Evolutionary conservation across 2,888 invertebrate species (phyloP), one percentile per base, ranked within the genome.

Genomic region (Lacanobia wlatinum): DNA sequence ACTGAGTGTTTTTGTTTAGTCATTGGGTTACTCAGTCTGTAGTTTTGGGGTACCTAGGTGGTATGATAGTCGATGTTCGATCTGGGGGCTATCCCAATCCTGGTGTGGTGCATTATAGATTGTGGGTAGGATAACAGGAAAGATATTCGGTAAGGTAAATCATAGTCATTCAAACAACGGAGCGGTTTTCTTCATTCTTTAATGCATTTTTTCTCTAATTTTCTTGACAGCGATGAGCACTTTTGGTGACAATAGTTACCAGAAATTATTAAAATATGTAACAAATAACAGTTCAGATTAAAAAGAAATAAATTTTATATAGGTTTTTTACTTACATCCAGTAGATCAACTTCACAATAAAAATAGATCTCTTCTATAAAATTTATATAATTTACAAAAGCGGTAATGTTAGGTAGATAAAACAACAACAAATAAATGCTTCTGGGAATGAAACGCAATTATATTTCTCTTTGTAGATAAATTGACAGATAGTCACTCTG

Each of bases 211-310:
- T 96, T 96, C 92, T 94, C 96, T 96, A 96, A 96, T 95, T 95
- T 96, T 96, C 94, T 96, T 95, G 97, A 97, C 97, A 97, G 97
- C 97, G 96, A 97, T 97, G 97, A 97, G 97, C 97, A 97, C 97
- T 97, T 97, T 97, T 97, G 97, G 97, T 97, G 97, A 97, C 97
- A 97, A 95, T 95, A 96, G 96, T 93, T 95, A 95, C 94, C 94
- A 95, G 95, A 95, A 95, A 94, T 94, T 90, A 95, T 92, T 94
- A 92, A 92, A 94, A 92, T 92, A 92, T 91, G 88, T 92, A 93
- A 92, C 93, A 94, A 94, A 93, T 92, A 95, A 95, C 94, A 94
- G 91, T 93, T 91, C 92, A 92, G 90, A 93, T 94, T 91, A 87
- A 91, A 94, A 94, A 91, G 92, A 93, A 93, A 89, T 87, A 79